Base-by-base conservation (phyloP, 2,888 invertebrate species). In the Linnaemya vulpina region DNA sequence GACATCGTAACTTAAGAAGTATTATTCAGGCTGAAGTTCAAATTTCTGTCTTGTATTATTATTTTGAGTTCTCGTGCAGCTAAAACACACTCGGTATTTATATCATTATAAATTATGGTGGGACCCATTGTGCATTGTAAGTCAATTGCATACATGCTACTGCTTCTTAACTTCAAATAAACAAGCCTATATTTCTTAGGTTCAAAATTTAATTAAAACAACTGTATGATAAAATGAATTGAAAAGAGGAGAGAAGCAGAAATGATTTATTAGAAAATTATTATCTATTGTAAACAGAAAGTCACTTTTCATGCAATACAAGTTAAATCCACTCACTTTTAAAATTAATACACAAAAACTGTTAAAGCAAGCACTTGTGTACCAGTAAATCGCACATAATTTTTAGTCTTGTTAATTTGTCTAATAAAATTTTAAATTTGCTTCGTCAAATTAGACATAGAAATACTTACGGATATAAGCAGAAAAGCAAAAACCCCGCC, bases 271-370 rank as follows among this genome's bases (percentile, higher is more conserved):
- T 89, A 90, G 88, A 87, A 88, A 86, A 89, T 87, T 89, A 89
- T 90, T 90, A 91, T 90, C 91, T 90, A 88, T 83, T 89, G 91
- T 91, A 91, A 91, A 91, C 91, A 91, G 51, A 70, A 81, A 90
- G 91, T 90, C 88, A 89, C 88, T 90, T 90, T 89, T 88, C 89
- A 68, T 30, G 63, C 81, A 83, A 74, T 73, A 87, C 83, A 86
- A 84, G 87, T 90, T 90, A 90, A 90, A 88, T 82, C 89, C 89
- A 90, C 88, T 90, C 58, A 68, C 25, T 58, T 71, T 20, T 10
- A 20, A 51, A 30, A 25, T 70, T n/a, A 49, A 55, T 38, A 51
- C 13, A 51, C 43, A 60, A 65, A 62, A 62, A 38, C 17, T 62
- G 2, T 13, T 40, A 13, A 40, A 38, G 13, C 46, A 30, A 25